Conservation (phyloP, 2,113 vertebrate species). For the Leucosticte australis region DNA sequence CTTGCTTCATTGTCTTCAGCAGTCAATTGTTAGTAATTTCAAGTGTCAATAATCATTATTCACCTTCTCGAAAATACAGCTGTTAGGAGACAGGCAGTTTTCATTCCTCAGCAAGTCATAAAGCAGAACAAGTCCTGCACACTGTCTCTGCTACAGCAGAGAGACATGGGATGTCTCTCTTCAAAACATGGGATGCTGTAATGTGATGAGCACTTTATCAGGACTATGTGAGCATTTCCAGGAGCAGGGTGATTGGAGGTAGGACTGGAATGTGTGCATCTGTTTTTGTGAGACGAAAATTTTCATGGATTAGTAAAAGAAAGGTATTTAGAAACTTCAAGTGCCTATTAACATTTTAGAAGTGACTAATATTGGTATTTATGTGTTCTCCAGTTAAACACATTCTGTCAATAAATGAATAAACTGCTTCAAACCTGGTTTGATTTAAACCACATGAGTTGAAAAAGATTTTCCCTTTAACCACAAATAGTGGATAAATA, state of each 20-base stretch:
- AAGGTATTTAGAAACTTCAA: not conserved
- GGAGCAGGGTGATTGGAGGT: not conserved
- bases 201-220: not conserved
- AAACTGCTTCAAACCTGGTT: not conserved
- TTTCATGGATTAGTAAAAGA: not conserved
- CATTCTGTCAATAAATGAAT: not conserved
- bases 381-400: not conserved
- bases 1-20: not conserved
- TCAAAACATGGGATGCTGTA: not conserved
- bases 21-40: conserved; percentile 55
- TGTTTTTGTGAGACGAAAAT: not conserved
- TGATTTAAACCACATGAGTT: not conserved
- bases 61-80: conserved; percentile 28
- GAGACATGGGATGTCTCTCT: not conserved
- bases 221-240: not conserved
- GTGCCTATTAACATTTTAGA: not conserved
- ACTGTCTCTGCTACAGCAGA: not conserved
- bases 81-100: not conserved
- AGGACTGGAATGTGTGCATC: not conserved
- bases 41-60: conserved; percentile 44
- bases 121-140: not conserved
- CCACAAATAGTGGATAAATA: not conserved
- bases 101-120: not conserved
- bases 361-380: not conserved
- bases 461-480: not conserved